Conservation (phyloP, 2,797 vertebrate genomes). For the Artibeus lituratus region DNA sequence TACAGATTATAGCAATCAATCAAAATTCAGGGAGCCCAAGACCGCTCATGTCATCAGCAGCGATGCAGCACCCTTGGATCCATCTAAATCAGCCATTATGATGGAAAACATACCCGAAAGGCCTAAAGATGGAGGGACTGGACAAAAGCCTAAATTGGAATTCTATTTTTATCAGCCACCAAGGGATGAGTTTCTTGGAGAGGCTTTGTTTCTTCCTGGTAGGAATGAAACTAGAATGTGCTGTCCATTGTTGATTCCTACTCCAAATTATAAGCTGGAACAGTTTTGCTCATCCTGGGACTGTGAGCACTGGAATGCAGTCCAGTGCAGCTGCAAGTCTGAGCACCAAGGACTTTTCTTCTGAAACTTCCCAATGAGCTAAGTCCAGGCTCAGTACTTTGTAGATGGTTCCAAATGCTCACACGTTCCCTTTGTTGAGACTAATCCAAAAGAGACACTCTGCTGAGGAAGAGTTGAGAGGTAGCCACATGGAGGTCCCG, state of each 20-base stretch:
- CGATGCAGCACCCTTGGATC: conserved; percentile 82
- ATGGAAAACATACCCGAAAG: conserved; percentile 79
- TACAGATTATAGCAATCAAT: conserved; percentile 86
- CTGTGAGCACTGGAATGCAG: not conserved
- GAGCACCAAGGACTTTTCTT: not conserved
- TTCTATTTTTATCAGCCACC: conserved; percentile 75
- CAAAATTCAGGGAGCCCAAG: conserved; percentile 85
- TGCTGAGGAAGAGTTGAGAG: not conserved
- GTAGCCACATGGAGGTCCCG: not conserved
- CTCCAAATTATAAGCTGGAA: conserved; percentile 15
- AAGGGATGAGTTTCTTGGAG: conserved; percentile 68
- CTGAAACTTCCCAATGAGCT: not conserved
- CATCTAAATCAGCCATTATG: conserved; percentile 84
- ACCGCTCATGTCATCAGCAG: conserved; percentile 85
- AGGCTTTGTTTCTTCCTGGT: conserved; percentile 66
- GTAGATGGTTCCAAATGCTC: not conserved
- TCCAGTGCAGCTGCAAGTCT: not conserved
- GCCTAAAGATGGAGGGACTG: conserved; percentile 73
- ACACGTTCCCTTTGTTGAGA: not conserved
- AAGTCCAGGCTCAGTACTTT: not conserved
- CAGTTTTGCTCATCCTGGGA: not conserved
- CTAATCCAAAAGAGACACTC: not conserved
- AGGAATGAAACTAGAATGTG: conserved; percentile 64
- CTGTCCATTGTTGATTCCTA: conserved; percentile 54
- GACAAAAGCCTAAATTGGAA: conserved; percentile 72